These are phyloP conservation scores for Heterotis niloticus DNA, from an alignment of 2,113 vertebrate genomes.

Conservation along the genomic window DNA sequence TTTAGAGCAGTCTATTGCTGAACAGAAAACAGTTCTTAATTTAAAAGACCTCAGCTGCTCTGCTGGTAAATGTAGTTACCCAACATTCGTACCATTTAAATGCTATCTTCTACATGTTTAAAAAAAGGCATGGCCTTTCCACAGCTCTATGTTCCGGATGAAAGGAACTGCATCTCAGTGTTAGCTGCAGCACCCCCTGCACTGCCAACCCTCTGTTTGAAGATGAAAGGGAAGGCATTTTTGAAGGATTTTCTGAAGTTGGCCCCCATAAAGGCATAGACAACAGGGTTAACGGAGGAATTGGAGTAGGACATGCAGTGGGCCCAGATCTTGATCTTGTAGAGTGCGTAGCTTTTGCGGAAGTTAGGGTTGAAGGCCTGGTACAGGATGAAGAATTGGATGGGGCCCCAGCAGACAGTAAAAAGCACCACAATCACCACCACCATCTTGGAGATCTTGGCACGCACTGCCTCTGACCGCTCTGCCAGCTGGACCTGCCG, in stretches of 20 bases:
- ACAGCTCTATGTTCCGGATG: constrained; percentile 52
- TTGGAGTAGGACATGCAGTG: constrained; percentile 70
- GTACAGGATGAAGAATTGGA: constrained; percentile 64
- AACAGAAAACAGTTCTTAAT: neutral
- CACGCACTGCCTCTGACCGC: constrained; percentile 48
- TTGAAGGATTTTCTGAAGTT: constrained; percentile 68
- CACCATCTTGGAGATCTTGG: constrained; percentile 60
- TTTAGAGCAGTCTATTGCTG: neutral
- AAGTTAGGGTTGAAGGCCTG: constrained; percentile 57
- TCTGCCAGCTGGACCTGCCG: constrained; percentile 52
- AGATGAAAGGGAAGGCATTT: constrained; percentile 56
- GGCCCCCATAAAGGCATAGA: constrained; percentile 67
- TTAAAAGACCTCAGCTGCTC: neutral
- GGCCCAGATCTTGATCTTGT: constrained; percentile 68
- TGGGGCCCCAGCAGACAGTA: constrained; percentile 68
- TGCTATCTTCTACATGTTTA: neutral
- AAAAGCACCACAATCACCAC: constrained; percentile 65
- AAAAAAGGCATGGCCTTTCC: constrained; percentile 6
- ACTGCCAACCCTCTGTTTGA: constrained; percentile 39
- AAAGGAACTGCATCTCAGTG: constrained; percentile 62
- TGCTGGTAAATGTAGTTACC: neutral
- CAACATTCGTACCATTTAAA: too few species aligned
- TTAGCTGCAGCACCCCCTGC: constrained; percentile 27
- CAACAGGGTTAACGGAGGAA: constrained; percentile 61
- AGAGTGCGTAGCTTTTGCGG: constrained; percentile 55